Evolutionary conservation across 2,888 invertebrate genomes (phyloP).

Genomic region (Elmis aenea): DNA sequence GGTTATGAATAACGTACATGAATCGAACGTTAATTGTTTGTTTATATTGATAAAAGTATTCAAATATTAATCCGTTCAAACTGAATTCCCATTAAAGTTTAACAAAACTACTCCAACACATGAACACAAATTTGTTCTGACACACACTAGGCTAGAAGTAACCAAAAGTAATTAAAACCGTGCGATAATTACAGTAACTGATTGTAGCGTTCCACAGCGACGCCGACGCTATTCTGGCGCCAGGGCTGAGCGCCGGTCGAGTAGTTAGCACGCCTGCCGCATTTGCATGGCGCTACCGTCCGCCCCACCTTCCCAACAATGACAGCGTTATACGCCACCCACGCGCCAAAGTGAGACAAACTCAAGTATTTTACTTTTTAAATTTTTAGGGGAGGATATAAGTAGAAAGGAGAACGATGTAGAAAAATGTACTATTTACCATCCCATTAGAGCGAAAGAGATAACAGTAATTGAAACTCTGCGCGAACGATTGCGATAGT

Average conservation of each 20-base stretch:
- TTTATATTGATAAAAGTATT: slow-evolving; percentile 12
- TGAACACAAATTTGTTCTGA: slow-evolving; percentile 14
- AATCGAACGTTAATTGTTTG: slow-evolving; percentile 13
- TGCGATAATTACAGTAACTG: slow-evolving; percentile 43
- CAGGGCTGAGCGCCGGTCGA: slow-evolving; percentile 44
- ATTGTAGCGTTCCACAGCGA: slow-evolving; percentile 45
- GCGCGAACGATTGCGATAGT: slow-evolving; percentile 28
- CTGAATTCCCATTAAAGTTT: not conserved
- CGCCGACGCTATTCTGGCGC: slow-evolving; percentile 47
- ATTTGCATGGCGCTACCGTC: slow-evolving; percentile 46
- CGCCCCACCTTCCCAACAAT: slow-evolving; percentile 37
- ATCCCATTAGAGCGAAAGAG: slow-evolving; percentile 35
- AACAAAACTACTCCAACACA: not conserved
- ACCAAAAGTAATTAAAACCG: slow-evolving; percentile 30
- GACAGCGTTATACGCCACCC: slow-evolving; percentile 29
- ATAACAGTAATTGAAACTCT: slow-evolving; percentile 27
- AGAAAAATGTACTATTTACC: slow-evolving; percentile 38
- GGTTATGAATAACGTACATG: no score
- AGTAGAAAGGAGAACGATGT: slow-evolving; percentile 31
- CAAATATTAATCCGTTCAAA: no score
- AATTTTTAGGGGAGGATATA: slow-evolving; percentile 33
- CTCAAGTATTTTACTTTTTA: slow-evolving; percentile 42
- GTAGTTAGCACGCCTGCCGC: slow-evolving; percentile 48
- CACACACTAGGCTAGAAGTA: slow-evolving; percentile 31
- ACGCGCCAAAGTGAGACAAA: slow-evolving; percentile 30